Conservation (phyloP, 2,797 vertebrate species). For the Argya squamiceps region DNA sequence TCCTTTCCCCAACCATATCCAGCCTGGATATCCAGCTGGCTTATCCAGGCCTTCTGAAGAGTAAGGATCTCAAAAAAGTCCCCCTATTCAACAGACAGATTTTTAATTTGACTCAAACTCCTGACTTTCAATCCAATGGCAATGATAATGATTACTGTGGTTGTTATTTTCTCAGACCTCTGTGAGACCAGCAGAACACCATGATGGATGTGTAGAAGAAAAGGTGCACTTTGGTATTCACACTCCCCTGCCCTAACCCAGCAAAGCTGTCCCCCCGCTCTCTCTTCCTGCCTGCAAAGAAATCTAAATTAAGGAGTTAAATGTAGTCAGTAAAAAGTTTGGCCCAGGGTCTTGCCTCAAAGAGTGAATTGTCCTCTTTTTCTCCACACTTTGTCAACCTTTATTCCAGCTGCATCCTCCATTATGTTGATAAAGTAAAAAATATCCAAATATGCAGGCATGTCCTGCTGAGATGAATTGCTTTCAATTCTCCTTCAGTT, state of each 20-base stretch:
- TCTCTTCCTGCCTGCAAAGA: neutral
- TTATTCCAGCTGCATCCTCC: neutral
- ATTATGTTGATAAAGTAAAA: neutral
- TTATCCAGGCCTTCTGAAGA: neutral
- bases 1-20: neutral
- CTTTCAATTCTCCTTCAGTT: neutral
- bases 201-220: neutral
- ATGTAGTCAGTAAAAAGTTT: neutral
- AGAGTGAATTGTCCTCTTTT: neutral
- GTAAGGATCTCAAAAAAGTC: neutral
- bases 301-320: neutral
- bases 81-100: neutral
- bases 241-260: neutral
- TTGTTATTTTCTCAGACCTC: neutral
- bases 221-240: neutral
- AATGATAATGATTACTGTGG: neutral
- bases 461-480: slow-evolving; percentile 33
- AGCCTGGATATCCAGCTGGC: neutral
- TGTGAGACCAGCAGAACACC: neutral
- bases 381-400: neutral
- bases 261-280: neutral
- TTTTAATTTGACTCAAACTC: neutral
- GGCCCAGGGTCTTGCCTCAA: neutral
- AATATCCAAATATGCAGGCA: neutral
- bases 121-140: neutral